A percentile compares a stretch with the other conserved stretches of the same genome.
Conservation (phyloP, 1,140 invertebrate species). For the Xylocopa sonorina region DNA sequence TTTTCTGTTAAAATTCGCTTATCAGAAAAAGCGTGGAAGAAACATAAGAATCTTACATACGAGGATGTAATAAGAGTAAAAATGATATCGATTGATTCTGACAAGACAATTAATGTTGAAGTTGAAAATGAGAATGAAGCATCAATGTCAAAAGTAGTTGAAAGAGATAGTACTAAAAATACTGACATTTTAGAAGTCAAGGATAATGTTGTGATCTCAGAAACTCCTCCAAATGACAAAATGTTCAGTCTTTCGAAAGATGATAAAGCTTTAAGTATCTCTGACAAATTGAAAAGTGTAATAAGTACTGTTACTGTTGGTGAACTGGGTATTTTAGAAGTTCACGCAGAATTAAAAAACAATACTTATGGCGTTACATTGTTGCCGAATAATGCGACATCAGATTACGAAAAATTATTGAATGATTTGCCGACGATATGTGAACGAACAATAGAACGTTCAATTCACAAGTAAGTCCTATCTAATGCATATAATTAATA, state of each 20-base stretch:
- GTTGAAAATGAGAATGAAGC: conserved; percentile 20
- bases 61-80: conserved; percentile 52
- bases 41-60: conserved; percentile 10
- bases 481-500: not conserved
- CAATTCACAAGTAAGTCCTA: conserved; percentile 54
- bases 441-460: not conserved
- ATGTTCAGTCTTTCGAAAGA: not conserved
- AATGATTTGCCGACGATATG: conserved; percentile 48
- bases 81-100: conserved; percentile 47
- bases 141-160: not conserved
- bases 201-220: not conserved
- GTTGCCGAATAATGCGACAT: not conserved
- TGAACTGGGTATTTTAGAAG: conserved; percentile 52
- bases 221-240: not conserved
- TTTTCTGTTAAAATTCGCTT: conserved; percentile 62
- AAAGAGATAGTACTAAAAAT: not conserved
- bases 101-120: conserved; percentile 64
- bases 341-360: conserved; percentile 41
- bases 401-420: conserved; percentile 48
- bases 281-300: conserved; percentile 14
- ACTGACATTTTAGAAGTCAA: not conserved
- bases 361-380: conserved; percentile 53
- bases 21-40: not conserved
- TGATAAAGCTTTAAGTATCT: not conserved
- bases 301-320: conserved; percentile 7